Evolutionary conservation across 2,797 vertebrate genomes (phyloP).

Genomic region (Oreochromis grahami): DNA sequence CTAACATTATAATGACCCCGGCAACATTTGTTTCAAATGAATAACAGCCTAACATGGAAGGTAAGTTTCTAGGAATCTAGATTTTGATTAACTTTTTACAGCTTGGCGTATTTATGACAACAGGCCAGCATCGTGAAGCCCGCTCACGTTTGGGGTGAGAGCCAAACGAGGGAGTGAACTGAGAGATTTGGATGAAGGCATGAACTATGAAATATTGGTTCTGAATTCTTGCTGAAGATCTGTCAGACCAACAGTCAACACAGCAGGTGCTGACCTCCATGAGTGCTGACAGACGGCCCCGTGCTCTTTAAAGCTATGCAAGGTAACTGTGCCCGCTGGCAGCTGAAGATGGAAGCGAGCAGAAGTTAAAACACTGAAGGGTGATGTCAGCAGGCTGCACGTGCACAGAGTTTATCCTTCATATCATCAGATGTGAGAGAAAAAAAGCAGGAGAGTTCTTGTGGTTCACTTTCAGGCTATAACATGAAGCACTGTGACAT

Average conservation of each 20-base stretch:
- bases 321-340: not conserved
- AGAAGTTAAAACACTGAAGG: not conserved
- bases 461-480: not conserved
- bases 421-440: not conserved
- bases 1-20: not conserved
- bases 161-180: not conserved
- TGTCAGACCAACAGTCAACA: not conserved
- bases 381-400: constrained; percentile 2
- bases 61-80: not conserved
- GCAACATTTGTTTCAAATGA: not conserved
- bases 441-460: not conserved
- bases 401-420: not conserved
- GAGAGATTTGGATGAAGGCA: not conserved
- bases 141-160: not conserved
- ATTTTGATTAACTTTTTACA: not conserved
- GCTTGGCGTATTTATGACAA: constrained; percentile 6
- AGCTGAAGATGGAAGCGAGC: not conserved
- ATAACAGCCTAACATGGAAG: not conserved
- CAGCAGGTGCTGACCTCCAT: not conserved
- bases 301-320: not conserved
- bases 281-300: not conserved
- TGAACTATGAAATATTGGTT: not conserved
- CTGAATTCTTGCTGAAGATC: not conserved
- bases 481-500: not conserved
- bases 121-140: constrained; percentile 27